Conservation (phyloP, 1,140 invertebrate genomes). For the Drosophila oshimai region DNA sequence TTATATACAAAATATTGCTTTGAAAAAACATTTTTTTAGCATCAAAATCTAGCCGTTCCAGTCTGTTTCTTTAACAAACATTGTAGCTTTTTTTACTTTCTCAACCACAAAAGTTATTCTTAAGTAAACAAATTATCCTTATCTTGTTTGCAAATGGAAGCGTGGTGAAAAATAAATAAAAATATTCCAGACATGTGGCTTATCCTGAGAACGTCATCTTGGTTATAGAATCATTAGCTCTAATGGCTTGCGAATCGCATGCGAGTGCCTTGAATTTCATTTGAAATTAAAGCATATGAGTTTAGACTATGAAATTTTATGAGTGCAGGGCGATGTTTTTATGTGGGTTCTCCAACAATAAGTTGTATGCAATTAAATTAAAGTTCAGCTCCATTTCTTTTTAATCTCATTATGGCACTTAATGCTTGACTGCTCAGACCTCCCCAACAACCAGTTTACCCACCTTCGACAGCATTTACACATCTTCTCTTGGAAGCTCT, state of each 20-base stretch:
- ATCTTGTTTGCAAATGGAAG: neutral
- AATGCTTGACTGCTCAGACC: constrained; percentile 18
- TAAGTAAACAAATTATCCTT: neutral
- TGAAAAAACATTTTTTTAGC: no score
- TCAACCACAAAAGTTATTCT: no score
- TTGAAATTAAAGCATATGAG: neutral
- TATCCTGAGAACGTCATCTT: constrained; percentile 11
- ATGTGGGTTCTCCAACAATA: neutral
- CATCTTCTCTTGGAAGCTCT: constrained; percentile 13
- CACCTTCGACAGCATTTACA: constrained; percentile 1
- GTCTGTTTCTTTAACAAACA: no score
- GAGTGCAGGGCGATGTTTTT: neutral
- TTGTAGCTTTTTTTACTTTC: no score
- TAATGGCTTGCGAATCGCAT: constrained; percentile 16
- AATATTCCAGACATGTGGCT: constrained; percentile 26
- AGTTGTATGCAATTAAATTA: constrained; percentile 17
- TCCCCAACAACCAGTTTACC: neutral
- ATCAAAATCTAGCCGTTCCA: no score
- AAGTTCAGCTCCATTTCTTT: constrained; percentile 2
- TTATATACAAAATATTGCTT: no score
- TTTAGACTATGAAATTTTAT: neutral
- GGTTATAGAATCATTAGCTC: constrained; percentile 15
- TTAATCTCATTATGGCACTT: constrained; percentile 30
- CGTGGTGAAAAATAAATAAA: neutral
- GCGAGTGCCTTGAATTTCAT: constrained; percentile 16